Conservation (phyloP, 2,113 vertebrate genomes). For the Sorex araneus region DNA sequence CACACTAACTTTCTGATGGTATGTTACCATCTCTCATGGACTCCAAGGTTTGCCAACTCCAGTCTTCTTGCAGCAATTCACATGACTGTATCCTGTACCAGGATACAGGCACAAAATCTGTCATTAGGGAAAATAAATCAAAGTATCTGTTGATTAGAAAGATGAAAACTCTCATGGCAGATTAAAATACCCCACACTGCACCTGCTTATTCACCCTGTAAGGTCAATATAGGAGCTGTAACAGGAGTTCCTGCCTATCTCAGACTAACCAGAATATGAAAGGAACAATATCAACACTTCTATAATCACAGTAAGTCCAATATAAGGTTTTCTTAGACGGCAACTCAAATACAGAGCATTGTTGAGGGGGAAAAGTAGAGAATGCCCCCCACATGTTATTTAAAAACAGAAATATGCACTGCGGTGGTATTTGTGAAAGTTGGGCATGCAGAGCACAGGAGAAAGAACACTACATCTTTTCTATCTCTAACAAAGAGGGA, state of each 20-base stretch:
- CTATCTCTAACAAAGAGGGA: background rate
- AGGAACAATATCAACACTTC: background rate
- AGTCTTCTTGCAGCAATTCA: background rate
- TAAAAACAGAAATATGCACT: background rate
- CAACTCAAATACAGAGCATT: background rate
- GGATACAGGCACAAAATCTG: no score
- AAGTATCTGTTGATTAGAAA: background rate
- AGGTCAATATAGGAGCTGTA: background rate
- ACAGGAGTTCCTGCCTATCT: background rate
- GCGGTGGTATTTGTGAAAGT: background rate
- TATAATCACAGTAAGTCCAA: background rate
- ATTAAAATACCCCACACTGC: fast-evolving
- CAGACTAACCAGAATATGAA: background rate
- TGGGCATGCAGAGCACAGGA: fast-evolving
- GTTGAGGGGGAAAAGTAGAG: background rate
- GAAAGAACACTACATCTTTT: background rate
- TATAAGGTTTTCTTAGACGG: background rate
- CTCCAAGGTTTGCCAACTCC: background rate
- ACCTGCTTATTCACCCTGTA: fast-evolving
- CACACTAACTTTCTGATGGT: background rate
- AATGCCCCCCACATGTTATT: fast-evolving
- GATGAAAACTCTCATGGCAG: background rate
- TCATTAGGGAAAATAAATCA: background rate
- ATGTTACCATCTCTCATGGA: background rate
- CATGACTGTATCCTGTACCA: fast-evolving